Conservation (phyloP, 2,797 vertebrate genomes). For the Bufotes viridis region DNA sequence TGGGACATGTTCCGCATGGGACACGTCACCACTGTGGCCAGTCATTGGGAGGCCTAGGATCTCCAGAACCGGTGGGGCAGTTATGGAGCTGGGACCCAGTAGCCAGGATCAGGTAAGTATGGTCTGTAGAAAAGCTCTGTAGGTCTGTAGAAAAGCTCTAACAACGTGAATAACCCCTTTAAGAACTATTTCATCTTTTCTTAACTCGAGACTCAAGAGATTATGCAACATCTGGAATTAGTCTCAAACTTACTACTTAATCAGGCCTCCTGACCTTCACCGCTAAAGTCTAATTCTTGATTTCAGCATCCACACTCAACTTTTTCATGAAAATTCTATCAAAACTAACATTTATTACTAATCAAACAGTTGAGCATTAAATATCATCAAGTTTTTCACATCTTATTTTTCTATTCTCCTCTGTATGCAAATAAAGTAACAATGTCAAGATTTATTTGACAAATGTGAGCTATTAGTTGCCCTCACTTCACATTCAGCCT, state of each 20-base stretch:
- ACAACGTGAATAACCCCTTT: too few species aligned
- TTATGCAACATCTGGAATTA: not conserved
- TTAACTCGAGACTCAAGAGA: not conserved
- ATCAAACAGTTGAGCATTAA: not conserved
- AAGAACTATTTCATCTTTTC: not conserved
- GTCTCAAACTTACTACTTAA: not conserved
- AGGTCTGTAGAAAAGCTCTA: too few species aligned
- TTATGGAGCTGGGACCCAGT: too few species aligned
- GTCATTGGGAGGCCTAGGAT: too few species aligned
- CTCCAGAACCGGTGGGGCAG: too few species aligned
- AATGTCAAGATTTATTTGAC: not conserved
- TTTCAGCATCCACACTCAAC: not conserved
- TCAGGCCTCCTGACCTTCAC: not conserved
- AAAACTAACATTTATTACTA: not conserved
- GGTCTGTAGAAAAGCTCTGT: too few species aligned
- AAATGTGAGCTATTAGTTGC: constrained; percentile 12
- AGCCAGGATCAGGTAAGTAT: too few species aligned
- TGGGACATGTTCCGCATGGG: too few species aligned
- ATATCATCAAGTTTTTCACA: not conserved
- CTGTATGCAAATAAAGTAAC: not conserved
- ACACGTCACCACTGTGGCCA: too few species aligned
- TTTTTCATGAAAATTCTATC: not conserved
- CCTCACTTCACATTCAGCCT: not conserved
- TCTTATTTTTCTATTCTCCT: not conserved
- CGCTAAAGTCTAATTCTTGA: not conserved